phyloP scores from a whole-genome alignment of 2,888 invertebrate species.

The Drosophila recens region DNA sequence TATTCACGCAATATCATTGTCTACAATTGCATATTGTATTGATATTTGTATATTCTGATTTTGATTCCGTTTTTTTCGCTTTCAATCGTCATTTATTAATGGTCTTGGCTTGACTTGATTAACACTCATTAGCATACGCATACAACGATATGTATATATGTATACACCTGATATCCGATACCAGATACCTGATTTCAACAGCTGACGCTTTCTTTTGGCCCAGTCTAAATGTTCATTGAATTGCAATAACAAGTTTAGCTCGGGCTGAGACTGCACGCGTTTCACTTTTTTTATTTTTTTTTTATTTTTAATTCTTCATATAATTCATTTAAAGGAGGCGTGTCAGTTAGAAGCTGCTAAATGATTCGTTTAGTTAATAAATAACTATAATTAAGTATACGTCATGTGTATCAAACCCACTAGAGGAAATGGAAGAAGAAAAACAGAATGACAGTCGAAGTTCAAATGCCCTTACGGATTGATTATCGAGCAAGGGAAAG shows the following conservation, averaged over 20 bases:
- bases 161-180: constrained; percentile 5
- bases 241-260: neutral
- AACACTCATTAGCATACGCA: constrained; percentile 55
- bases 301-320: neutral
- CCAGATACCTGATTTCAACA: neutral
- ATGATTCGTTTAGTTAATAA: constrained; percentile 12
- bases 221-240: neutral
- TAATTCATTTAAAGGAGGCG: constrained; percentile 18
- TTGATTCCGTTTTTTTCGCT: constrained; percentile 25
- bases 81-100: constrained; percentile 31
- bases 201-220: constrained; percentile 20
- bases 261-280: constrained; percentile 13
- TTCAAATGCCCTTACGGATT: neutral
- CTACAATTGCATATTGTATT: constrained; percentile 2
- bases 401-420: constrained; percentile 10
- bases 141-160: neutral
- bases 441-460: neutral
- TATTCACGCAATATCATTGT: neutral
- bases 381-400: constrained; percentile 10
- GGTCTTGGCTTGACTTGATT: constrained; percentile 40
- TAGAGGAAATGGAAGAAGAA: neutral
- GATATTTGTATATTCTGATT: neutral
- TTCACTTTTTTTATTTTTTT: neutral
- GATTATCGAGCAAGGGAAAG: neutral
- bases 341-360: constrained; percentile 31